Evolutionary conservation across 2,888 invertebrate genomes (phyloP).

Genomic region (Xylocampa areola): DNA sequence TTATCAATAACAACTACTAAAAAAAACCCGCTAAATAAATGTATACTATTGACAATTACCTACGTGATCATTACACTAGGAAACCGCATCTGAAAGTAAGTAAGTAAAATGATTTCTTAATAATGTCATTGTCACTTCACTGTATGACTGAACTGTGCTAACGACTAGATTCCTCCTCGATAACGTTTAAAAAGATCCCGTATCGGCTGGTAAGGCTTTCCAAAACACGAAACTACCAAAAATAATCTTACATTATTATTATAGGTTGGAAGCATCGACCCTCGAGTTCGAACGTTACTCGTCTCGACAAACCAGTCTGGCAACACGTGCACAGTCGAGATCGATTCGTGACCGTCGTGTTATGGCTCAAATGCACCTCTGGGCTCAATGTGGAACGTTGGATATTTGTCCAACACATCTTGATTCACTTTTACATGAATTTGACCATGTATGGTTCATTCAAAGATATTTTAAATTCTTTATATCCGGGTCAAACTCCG

Average conservation of each 20-base stretch:
- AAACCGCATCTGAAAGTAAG: too few species aligned
- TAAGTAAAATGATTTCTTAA: too few species aligned
- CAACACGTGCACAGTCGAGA: constrained; percentile 73
- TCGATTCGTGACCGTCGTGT: constrained; percentile 77
- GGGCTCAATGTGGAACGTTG: constrained; percentile 35
- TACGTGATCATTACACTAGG: too few species aligned
- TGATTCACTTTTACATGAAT: constrained; percentile 36
- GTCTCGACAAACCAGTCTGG: constrained; percentile 65
- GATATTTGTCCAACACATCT: constrained; percentile 41
- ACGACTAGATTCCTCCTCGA: too few species aligned
- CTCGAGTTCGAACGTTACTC: constrained; percentile 43
- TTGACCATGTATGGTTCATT: constrained; percentile 12
- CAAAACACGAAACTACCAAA: neutral
- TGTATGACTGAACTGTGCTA: too few species aligned
- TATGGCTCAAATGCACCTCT: constrained; percentile 59
- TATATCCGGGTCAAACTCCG: too few species aligned
- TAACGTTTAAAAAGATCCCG: too few species aligned
- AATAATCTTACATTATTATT: constrained; percentile 12
- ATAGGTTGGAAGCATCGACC: constrained; percentile 27
- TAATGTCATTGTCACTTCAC: too few species aligned
- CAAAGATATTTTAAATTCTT: neutral
- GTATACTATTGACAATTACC: too few species aligned
- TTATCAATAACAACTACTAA: neutral
- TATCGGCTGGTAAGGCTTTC: too few species aligned
- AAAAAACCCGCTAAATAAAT: too few species aligned